phyloP scores from a whole-genome alignment of 2,888 invertebrate species.

The Mythimna pallens region DNA sequence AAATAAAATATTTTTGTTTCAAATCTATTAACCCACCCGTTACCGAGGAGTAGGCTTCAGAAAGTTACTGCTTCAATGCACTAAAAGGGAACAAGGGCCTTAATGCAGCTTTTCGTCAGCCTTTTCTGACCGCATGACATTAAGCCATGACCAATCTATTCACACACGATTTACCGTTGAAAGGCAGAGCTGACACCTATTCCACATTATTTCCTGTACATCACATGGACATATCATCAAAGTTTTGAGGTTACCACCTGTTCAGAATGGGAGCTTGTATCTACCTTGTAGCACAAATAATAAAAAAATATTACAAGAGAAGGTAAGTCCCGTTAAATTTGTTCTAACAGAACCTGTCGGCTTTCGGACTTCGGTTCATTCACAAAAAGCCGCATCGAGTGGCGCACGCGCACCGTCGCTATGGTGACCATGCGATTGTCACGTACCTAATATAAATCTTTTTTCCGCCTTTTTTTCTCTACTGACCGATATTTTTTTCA shows the following conservation, averaged over 20 bases:
- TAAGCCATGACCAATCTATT: constrained; percentile 30
- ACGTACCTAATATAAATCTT: constrained; percentile 77
- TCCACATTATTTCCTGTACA: constrained; percentile 54
- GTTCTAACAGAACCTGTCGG: constrained; percentile 85
- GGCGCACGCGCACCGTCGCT: constrained; percentile 80
- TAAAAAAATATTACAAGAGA: constrained; percentile 76
- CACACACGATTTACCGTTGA: constrained; percentile 38
- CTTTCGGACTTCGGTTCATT: constrained; percentile 81
- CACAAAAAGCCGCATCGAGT: constrained; percentile 84
- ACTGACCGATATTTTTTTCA: constrained; percentile 71
- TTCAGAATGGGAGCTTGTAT: constrained; percentile 67
- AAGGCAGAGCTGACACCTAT: constrained; percentile 33
- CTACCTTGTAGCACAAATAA: constrained; percentile 68
- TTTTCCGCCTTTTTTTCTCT: constrained; percentile 64
- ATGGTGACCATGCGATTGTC: constrained; percentile 78
- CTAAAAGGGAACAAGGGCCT: too few species aligned
- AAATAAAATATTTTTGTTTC: too few species aligned
- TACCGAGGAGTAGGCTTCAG: too few species aligned
- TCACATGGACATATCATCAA: constrained; percentile 55
- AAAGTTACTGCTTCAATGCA: too few species aligned
- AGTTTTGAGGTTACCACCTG: constrained; percentile 65
- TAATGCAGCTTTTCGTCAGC: constrained; percentile 22
- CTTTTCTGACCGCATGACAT: constrained; percentile 16
- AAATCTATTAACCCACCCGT: too few species aligned
- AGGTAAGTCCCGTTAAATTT: constrained; percentile 85